These are phyloP conservation scores for Ephestia elutella DNA, from an alignment of 1,140 invertebrate genomes.

Conservation along the genomic window DNA sequence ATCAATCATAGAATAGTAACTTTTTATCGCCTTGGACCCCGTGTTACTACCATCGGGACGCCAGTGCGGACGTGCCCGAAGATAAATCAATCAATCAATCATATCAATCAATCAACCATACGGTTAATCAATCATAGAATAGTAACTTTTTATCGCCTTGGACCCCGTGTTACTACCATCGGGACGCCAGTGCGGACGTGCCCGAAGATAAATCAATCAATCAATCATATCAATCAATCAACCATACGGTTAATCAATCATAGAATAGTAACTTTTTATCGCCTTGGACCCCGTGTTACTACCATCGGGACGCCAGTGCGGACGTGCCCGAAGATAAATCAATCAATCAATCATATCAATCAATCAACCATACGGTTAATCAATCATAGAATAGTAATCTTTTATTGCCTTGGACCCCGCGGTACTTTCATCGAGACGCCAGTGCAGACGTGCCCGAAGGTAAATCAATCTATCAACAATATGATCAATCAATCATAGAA, in stretches of 20 bases:
- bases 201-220: constrained; percentile 52
- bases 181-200: constrained; percentile 17
- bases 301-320: constrained; percentile 34
- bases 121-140: not conserved
- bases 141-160: constrained; percentile 40
- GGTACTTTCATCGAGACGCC: no score
- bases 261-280: constrained; percentile 22
- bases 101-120: no score
- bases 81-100: no score
- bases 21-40: constrained; percentile 54
- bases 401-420: no score
- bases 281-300: constrained; percentile 56
- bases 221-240: no score
- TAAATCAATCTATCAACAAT: no score
- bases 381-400: not conserved
- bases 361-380: no score
- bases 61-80: constrained; percentile 24
- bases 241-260: no score
- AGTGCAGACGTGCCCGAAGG: no score
- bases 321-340: constrained; percentile 39
- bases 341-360: no score
- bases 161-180: constrained; percentile 54
- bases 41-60: constrained; percentile 46
- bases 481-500: not conserved
- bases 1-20: not conserved